Evolutionary conservation across 2,888 invertebrate species (phyloP).

Genomic region (Chironomus riparius): DNA sequence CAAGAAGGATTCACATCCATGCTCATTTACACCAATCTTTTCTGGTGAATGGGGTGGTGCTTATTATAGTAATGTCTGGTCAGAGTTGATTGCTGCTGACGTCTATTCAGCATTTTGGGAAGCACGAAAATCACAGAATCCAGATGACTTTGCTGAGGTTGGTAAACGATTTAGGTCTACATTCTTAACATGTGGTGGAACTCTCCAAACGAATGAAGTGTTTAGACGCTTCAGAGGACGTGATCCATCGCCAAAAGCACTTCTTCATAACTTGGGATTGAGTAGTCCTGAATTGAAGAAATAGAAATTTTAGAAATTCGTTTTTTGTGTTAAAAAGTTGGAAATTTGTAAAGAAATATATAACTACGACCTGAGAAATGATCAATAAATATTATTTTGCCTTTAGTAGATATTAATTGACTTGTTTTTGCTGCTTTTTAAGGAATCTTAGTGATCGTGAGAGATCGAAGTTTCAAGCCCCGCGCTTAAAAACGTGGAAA

Average conservation of each 20-base stretch:
- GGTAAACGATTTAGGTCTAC: slow-evolving; percentile 71
- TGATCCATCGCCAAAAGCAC: slow-evolving; percentile 78
- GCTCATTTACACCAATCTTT: slow-evolving; percentile 76
- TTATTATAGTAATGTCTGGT: slow-evolving; percentile 79
- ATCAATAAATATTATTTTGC: too few species aligned
- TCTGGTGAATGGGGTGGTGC: slow-evolving; percentile 77
- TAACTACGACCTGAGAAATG: too few species aligned
- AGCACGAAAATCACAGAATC: slow-evolving; percentile 50
- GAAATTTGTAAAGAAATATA: too few species aligned
- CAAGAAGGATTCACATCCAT: slow-evolving; percentile 73
- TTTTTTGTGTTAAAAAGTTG: too few species aligned
- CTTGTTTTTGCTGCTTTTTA: too few species aligned
- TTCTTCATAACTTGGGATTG: slow-evolving; percentile 47
- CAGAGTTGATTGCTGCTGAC: slow-evolving; percentile 84
- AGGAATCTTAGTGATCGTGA: too few species aligned
- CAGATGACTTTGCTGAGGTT: slow-evolving; percentile 48
- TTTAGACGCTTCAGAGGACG: slow-evolving; percentile 86
- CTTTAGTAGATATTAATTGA: too few species aligned
- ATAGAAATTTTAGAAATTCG: too few species aligned
- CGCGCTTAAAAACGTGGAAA: too few species aligned
- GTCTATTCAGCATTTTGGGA: slow-evolving; percentile 67
- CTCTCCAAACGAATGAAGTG: slow-evolving; percentile 69
- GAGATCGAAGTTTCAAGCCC: too few species aligned
- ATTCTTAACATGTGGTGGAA: slow-evolving; percentile 74
- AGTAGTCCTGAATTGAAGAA: too few species aligned